A percentile compares a stretch with the other conserved stretches of the same genome.
These are phyloP conservation scores for Sarcophaga caerulescens DNA, from an alignment of 2,888 invertebrate genomes.

Conservation along the genomic window DNA sequence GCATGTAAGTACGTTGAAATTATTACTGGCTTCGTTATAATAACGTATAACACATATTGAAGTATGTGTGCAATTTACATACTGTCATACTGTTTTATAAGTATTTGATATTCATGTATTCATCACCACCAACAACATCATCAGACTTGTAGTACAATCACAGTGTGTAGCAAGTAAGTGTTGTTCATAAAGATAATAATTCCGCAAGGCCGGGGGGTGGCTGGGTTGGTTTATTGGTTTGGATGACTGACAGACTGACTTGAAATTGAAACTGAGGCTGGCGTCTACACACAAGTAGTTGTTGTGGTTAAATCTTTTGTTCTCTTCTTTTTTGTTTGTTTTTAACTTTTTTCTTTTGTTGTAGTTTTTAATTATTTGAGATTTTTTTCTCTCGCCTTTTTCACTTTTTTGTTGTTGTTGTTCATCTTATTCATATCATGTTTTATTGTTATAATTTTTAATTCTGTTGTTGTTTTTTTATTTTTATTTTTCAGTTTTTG, in stretches of 20 bases:
- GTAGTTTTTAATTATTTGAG: neutral
- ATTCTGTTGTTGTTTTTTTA: slow-evolving; percentile 31
- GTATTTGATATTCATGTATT: slow-evolving; percentile 1
- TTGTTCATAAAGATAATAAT: slow-evolving; percentile 59
- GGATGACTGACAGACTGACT: slow-evolving; percentile 53
- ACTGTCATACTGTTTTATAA: neutral
- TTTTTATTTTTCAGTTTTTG: slow-evolving; percentile 42
- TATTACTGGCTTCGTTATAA: no score
- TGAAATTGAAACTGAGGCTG: slow-evolving; percentile 67
- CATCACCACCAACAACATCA: slow-evolving; percentile 6
- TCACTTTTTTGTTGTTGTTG: slow-evolving; percentile 34
- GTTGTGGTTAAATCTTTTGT: slow-evolving; percentile 68
- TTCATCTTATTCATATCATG: slow-evolving; percentile 31
- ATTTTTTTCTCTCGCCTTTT: slow-evolving; percentile 11
- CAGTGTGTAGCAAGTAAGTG: neutral
- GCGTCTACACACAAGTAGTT: slow-evolving; percentile 65
- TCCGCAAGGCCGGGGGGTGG: slow-evolving; percentile 68
- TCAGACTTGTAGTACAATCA: slow-evolving; percentile 1
- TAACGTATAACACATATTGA: no score
- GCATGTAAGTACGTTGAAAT: neutral
- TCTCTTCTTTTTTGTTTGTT: slow-evolving; percentile 49
- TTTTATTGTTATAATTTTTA: slow-evolving; percentile 20
- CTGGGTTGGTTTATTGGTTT: slow-evolving; percentile 52
- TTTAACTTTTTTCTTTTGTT: neutral
- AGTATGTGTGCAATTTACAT: neutral